phyloP scores from a whole-genome alignment of 2,113 vertebrate genomes.

The Cervus canadensis region DNA sequence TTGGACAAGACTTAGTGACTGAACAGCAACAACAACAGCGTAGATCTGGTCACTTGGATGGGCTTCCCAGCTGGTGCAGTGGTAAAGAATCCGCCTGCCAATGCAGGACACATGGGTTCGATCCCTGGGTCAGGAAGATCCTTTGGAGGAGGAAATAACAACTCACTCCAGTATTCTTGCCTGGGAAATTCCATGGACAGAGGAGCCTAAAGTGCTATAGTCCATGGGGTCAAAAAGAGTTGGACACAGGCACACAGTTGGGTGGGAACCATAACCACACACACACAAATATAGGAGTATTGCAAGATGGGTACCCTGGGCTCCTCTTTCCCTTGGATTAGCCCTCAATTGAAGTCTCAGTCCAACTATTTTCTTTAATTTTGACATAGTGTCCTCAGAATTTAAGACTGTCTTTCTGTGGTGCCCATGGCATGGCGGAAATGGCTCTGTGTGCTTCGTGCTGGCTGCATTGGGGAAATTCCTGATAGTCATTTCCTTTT shows the following conservation, averaged over 20 bases:
- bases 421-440: background rate
- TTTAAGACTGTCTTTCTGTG: background rate
- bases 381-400: background rate
- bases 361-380: background rate
- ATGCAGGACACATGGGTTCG: background rate
- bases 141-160: background rate
- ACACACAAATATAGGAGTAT: background rate
- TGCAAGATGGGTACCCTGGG: background rate
- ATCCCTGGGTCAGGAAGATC: background rate
- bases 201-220: background rate
- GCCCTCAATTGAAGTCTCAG: background rate
- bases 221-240: background rate
- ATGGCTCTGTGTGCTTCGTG: background rate
- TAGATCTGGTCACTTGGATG: background rate
- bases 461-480: background rate
- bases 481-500: background rate
- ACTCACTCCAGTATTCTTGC: background rate
- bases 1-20: background rate
- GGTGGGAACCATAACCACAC: background rate
- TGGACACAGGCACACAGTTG: background rate
- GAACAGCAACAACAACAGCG: background rate
- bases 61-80: background rate
- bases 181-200: background rate
- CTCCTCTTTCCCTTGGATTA: conserved; percentile 5
- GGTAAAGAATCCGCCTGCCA: background rate